Conservation (phyloP, 2,113 vertebrate genomes). For the Ginglymostoma cirratum region DNA sequence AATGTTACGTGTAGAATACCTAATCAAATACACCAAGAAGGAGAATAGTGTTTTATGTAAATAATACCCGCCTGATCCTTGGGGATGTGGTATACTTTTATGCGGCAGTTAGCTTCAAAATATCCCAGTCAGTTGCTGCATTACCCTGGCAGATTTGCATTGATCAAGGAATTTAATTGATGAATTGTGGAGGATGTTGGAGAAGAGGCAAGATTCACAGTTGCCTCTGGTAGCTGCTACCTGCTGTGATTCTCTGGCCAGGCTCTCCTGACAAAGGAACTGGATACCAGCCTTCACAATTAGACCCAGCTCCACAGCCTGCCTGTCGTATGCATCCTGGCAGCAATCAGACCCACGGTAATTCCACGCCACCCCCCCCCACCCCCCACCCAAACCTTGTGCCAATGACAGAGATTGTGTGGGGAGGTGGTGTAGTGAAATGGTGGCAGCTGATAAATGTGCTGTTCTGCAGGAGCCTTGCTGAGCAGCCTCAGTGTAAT, state of each 20-base stretch:
- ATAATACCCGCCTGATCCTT: not conserved
- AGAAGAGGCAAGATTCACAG: not conserved
- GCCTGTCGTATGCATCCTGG: not conserved
- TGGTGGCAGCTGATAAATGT: not conserved
- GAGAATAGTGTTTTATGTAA: not conserved
- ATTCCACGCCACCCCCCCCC: not conserved
- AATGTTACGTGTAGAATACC: not conserved
- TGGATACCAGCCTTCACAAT: not conserved
- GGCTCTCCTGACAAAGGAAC: not conserved
- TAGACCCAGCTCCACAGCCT: not conserved
- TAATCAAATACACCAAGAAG: not conserved
- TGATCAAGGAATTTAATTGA: not conserved
- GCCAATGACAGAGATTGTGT: not conserved
- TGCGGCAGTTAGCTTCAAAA: not conserved
- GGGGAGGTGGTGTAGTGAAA: too few relatives aligned
- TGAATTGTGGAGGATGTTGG: not conserved
- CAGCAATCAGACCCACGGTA: not conserved
- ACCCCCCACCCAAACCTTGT: not conserved
- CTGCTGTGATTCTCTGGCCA: not conserved
- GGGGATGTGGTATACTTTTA: not conserved
- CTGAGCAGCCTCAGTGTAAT: not conserved
- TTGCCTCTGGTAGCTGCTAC: not conserved
- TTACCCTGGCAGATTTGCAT: not conserved
- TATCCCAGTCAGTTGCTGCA: not conserved
- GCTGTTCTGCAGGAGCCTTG: not conserved